These are phyloP conservation scores for Anneissia japonica DNA, from an alignment of 35 echinoderm and acorn worm genomes.

Conservation along the genomic window DNA sequence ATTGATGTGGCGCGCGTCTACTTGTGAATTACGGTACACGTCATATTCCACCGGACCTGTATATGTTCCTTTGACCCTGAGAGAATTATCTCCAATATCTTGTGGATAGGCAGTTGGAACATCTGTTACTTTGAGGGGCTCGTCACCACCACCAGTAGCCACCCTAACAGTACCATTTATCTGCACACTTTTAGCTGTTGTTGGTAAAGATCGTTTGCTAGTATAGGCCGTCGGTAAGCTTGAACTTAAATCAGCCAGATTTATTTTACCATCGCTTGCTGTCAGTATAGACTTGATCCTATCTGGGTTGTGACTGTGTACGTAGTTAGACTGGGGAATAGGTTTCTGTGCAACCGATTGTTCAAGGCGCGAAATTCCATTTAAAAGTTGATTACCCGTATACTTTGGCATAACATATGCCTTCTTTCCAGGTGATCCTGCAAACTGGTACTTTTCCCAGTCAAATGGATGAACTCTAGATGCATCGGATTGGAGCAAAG, in stretches of 20 bases:
- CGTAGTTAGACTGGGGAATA: constrained; percentile 68
- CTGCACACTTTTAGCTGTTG: constrained; percentile 24
- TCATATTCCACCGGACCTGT: constrained; percentile 42
- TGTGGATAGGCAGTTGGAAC: constrained; percentile 41
- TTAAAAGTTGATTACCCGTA: constrained; percentile 37
- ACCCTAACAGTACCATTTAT: constrained; percentile 52
- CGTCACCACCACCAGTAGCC: constrained; percentile 47
- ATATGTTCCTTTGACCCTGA: too few species aligned
- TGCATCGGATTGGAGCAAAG: neutral
- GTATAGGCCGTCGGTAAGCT: constrained; percentile 57
- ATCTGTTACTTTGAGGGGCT: constrained; percentile 46
- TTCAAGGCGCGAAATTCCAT: constrained; percentile 36
- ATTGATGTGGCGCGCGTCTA: constrained; percentile 58
- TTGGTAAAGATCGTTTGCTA: constrained; percentile 6
- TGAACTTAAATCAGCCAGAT: constrained; percentile 41
- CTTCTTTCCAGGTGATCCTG: constrained; percentile 68
- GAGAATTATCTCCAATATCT: constrained; percentile 9
- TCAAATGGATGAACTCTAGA: constrained; percentile 3
- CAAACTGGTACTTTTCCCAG: constrained; percentile 62
- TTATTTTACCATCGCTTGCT: constrained; percentile 23
- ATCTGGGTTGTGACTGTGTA: constrained; percentile 80
- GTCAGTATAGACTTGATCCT: constrained; percentile 65
- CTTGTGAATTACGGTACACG: constrained; percentile 41
- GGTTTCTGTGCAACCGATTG: constrained; percentile 57
- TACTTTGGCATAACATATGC: constrained; percentile 68